Percentiles rank a stretch among this genome's conserved stretches.
Evolutionary conservation across 2,113 vertebrate species (phyloP).

Genomic region (Osmerus mordax): DNA sequence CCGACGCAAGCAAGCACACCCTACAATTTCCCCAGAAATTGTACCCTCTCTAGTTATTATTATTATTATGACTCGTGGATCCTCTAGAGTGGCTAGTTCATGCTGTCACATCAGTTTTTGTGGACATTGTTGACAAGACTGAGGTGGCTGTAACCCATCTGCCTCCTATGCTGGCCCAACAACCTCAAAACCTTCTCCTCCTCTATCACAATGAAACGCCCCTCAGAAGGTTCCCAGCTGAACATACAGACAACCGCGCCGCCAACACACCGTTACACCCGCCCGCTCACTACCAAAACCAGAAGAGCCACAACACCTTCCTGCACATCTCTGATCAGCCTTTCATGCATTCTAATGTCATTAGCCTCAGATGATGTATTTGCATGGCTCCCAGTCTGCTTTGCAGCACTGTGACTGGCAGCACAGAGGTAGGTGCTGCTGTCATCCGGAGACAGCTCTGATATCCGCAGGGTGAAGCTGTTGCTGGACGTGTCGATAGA

Average conservation of each 20-base stretch:
- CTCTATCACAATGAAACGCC: neutral
- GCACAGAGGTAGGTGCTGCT: conserved; percentile 63
- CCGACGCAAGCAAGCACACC: too few species aligned
- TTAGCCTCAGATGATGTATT: conserved; percentile 31
- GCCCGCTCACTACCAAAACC: neutral
- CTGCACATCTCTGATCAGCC: neutral
- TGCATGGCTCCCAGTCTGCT: conserved; percentile 38
- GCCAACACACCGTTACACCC: too few species aligned
- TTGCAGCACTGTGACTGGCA: conserved; percentile 60
- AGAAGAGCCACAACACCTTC: conserved; percentile 36
- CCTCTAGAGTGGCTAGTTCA: too few species aligned
- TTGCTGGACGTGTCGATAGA: conserved; percentile 11
- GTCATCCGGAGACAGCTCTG: conserved; percentile 38
- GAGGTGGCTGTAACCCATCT: too few species aligned
- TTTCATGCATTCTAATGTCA: too few species aligned
- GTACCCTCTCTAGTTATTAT: too few species aligned
- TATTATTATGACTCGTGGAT: too few species aligned
- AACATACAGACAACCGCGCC: neutral
- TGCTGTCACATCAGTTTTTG: too few species aligned
- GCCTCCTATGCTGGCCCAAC: too few species aligned
- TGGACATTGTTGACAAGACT: too few species aligned
- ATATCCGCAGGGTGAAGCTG: conserved; percentile 53
- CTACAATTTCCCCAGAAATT: too few species aligned
- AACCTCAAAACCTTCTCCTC: too few species aligned
- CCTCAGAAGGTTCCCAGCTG: neutral